Base-by-base conservation (phyloP, 2,888 invertebrate species). In the Emmelina monodactyla region DNA sequence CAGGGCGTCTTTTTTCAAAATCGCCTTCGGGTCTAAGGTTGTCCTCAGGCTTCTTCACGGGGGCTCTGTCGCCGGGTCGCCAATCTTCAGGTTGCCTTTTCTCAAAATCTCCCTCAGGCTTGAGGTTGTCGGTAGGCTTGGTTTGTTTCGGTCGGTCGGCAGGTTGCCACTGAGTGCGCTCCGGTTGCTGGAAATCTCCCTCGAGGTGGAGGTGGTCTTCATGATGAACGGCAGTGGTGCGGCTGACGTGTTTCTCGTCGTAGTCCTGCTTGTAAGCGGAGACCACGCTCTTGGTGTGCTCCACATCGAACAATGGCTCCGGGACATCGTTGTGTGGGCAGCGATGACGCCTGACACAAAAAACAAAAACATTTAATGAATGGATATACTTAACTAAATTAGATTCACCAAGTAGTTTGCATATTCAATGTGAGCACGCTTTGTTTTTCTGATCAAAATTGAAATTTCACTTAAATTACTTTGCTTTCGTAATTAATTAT, bases 281-380 rank as follows among this genome's bases (percentile, higher is more conserved):
- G 39, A 83, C 82, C 64, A 82, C 73, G 62, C 67, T 73, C 54
- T 68, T 75, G 58, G 72, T 78, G 61, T 76, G 78, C 68, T 68
- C 76, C 71, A 79, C 80, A 72, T 78, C 80, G 69, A 81, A 81
- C 72, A 79, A 78, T 72, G 81, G 80, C 73, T 81, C 79, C 62
- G 76, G 81, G 71, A 82, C 78, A 64, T 85, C 84, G 57, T 84
- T 85, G 72, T 91, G 92, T 48, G 89, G 85, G 71, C 93, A 93
- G 55, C 89, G 87, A 75, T 93, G 93, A 49, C 90, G 90, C 63
- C 93, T 93, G 69, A 1, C 82, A 83, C 40, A 12, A 45, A 49
- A 47, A 3, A 25, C 4, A 25, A 25, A 3, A 7, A 25, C 6
- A 25, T 25, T 10, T 3, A n/a, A 25, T 4, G 3, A 25, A 25